These are phyloP conservation scores for Thymallus thymallus DNA, from an alignment of 2,113 vertebrate genomes.

Conservation along the genomic window DNA sequence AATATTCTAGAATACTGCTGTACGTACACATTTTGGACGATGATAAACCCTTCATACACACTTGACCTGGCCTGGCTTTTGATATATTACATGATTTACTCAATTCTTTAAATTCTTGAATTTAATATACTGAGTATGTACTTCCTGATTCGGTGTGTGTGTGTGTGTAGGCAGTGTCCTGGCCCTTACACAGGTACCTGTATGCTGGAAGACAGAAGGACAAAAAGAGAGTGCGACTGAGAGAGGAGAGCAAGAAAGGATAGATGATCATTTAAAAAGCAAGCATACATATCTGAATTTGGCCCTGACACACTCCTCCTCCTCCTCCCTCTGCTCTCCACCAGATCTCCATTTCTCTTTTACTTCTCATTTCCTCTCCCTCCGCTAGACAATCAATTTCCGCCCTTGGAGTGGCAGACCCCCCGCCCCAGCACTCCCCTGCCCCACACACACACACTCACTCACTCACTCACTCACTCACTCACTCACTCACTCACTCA, in stretches of 20 bases:
- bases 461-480: too few relatives aligned
- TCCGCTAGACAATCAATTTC: slow-evolving; percentile 72
- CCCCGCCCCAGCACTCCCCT: slow-evolving; percentile 16
- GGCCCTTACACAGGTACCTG: slow-evolving; percentile 7
- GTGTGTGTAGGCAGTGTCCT: slow-evolving; percentile 6
- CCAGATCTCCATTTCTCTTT: slow-evolving; percentile 69
- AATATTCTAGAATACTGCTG: too few relatives aligned
- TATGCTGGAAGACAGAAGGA: slow-evolving; percentile 25
- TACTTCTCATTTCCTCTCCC: slow-evolving; percentile 71
- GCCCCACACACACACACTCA: too few relatives aligned
- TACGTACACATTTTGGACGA: too few relatives aligned
- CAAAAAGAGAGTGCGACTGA: slow-evolving; percentile 23
- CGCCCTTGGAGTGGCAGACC: slow-evolving; percentile 57
- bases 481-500: too few relatives aligned
- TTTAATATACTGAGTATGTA: too few relatives aligned
- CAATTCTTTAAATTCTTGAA: background rate
- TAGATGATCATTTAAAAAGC: slow-evolving; percentile 52
- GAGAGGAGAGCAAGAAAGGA: slow-evolving; percentile 46
- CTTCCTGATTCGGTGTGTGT: background rate
- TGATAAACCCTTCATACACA: too few relatives aligned
- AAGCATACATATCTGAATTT: slow-evolving; percentile 51
- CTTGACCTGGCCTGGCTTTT: too few relatives aligned
- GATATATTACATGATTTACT: too few relatives aligned
- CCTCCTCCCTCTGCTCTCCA: slow-evolving; percentile 21
- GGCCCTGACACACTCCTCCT: slow-evolving; percentile 41